phyloP scores from a whole-genome alignment of 64 coral and sea anemone genomes.

The Montipora foliosa region DNA sequence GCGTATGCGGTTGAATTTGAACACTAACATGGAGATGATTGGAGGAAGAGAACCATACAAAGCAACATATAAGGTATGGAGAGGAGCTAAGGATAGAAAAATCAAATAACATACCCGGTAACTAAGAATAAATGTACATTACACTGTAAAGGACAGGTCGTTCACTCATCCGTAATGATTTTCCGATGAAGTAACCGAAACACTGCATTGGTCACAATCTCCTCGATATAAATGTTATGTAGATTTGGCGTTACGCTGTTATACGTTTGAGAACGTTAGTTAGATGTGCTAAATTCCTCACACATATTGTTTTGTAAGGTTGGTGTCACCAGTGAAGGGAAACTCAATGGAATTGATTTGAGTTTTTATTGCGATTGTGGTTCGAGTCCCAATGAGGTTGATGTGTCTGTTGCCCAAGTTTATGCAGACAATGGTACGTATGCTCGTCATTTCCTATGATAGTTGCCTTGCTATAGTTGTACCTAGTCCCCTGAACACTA shows the following conservation, averaged over 20 bases:
- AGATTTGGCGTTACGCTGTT: too few species aligned
- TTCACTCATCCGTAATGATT: too few species aligned
- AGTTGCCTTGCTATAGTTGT: neutral
- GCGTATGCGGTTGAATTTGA: conserved; percentile 82
- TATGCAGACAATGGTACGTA: conserved; percentile 82
- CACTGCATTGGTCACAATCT: neutral
- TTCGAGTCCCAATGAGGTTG: conserved; percentile 52
- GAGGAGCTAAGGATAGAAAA: neutral
- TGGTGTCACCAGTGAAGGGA: conserved; percentile 65
- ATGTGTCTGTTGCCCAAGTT: neutral
- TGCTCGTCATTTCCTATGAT: neutral
- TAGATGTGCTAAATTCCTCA: neutral
- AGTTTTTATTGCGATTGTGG: conserved; percentile 80
- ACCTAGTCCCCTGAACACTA: too few species aligned
- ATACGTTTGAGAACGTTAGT: too few species aligned
- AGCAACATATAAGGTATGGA: conserved; percentile 77
- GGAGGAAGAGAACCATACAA: conserved; percentile 83
- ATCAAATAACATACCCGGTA: neutral
- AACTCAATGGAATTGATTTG: conserved; percentile 84
- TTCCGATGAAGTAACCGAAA: too few species aligned
- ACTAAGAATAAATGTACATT: neutral
- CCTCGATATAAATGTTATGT: neutral
- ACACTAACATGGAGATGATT: conserved; percentile 92
- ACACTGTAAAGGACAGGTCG: too few species aligned
- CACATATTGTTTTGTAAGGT: conserved; percentile 33